These are phyloP conservation scores for Corbicula japonica DNA, from an alignment of 2,888 invertebrate species.

Conservation along the genomic window DNA sequence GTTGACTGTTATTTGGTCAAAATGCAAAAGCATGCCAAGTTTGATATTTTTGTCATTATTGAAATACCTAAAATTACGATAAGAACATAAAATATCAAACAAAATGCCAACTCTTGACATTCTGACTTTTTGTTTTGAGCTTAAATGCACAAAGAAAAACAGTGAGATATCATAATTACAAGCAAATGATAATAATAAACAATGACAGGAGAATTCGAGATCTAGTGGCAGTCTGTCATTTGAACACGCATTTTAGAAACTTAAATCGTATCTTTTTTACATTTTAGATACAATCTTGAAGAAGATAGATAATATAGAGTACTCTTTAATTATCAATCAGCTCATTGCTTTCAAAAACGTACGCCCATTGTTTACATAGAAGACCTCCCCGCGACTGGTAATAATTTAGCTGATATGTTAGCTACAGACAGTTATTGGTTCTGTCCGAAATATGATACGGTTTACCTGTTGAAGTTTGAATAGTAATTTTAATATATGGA, in stretches of 20 bases:
- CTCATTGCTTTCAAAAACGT: conserved; percentile 26
- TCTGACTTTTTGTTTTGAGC: conserved; percentile 7
- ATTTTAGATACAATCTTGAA: conserved; percentile 21
- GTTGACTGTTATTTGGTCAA: too few relatives aligned
- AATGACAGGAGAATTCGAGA: conserved; percentile 9
- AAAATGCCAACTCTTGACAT: too few relatives aligned
- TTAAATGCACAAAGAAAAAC: background rate
- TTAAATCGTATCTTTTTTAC: conserved; percentile 26
- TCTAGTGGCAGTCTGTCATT: conserved; percentile 15
- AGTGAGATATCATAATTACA: conserved; percentile 25
- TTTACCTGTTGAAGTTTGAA: conserved; percentile 25
- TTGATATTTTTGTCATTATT: too few relatives aligned
- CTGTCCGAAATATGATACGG: conserved; percentile 45
- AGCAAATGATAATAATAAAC: conserved; percentile 15
- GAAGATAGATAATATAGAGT: conserved; percentile 16
- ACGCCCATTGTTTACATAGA: conserved; percentile 33
- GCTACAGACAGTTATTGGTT: conserved; percentile 45
- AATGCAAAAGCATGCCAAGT: too few relatives aligned
- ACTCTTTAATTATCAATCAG: conserved; percentile 51
- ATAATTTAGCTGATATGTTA: conserved; percentile 35
- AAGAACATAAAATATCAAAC: too few relatives aligned
- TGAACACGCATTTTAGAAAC: conserved; percentile 2
- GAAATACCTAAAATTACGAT: too few relatives aligned
- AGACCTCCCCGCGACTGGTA: conserved; percentile 45
- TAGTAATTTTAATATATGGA: conserved; percentile 49